Conservation (phyloP, 2,113 vertebrate genomes). For the Dasyprocta punctata region DNA sequence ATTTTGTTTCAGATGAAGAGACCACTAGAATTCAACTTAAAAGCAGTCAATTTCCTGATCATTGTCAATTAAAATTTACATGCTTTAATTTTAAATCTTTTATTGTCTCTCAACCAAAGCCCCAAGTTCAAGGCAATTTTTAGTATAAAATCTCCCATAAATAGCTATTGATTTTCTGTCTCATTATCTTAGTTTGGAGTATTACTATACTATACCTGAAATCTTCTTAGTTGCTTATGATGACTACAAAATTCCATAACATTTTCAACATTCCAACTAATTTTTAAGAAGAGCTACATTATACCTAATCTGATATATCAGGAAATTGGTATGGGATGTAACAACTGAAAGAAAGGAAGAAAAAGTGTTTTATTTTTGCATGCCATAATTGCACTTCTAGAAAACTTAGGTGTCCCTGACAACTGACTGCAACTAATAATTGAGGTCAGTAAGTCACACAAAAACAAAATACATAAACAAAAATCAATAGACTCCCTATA, state of each 20-base stretch:
- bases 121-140: constrained; percentile 51
- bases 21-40: constrained; percentile 60
- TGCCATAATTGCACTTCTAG: neutral
- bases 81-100: neutral
- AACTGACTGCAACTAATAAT: constrained; percentile 37
- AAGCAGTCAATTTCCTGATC: constrained; percentile 60
- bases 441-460: neutral
- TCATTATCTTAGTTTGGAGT: neutral
- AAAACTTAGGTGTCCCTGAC: constrained; percentile 6
- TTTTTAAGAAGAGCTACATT: neutral
- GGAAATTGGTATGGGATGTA: neutral
- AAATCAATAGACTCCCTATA: constrained; percentile 18
- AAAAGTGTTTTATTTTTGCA: constrained; percentile 23
- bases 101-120: neutral
- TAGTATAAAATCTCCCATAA: constrained; percentile 45
- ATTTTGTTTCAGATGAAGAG: constrained; percentile 41
- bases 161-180: constrained; percentile 42
- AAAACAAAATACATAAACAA: constrained; percentile 25
- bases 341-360: neutral
- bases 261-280: constrained; percentile 10
- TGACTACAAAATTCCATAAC: neutral
- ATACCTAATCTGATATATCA: neutral
- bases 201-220: constrained; percentile 15
- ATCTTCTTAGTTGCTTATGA: neutral
- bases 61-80: constrained; percentile 58